A percentile compares a stretch with the other conserved stretches of the same genome.
Conservation (phyloP, 2,888 invertebrate species). For the Netelia fuscicornis region DNA sequence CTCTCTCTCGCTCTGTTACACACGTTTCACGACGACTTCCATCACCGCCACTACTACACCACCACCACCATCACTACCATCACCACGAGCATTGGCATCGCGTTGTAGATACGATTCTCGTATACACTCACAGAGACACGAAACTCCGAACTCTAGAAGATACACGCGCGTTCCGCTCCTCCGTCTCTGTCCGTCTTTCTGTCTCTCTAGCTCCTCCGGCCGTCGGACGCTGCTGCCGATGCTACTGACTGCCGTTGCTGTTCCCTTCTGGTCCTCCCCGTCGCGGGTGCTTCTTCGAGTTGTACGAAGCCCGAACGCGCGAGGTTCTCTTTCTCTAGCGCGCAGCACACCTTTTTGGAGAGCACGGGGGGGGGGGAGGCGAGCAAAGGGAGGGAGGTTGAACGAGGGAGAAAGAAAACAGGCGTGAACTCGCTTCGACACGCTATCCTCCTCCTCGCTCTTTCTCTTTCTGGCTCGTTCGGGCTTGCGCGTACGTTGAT, state of each 20-base stretch:
- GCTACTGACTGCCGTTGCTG: conserved; percentile 60
- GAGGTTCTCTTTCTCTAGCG: conserved; percentile 56
- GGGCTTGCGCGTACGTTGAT: neutral
- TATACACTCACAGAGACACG: conserved; percentile 51
- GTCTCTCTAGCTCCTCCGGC: neutral
- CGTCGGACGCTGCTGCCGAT: conserved; percentile 43
- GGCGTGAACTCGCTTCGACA: conserved; percentile 24
- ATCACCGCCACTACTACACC: conserved; percentile 35
- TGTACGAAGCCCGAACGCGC: conserved; percentile 59
- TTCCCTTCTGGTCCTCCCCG: conserved; percentile 52
- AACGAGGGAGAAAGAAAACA: conserved; percentile 28
- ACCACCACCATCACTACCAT: conserved; percentile 33
- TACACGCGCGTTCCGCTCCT: conserved; percentile 52
- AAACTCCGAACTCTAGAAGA: neutral
- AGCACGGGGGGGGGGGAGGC: conserved; percentile 11
- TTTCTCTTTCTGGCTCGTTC: conserved; percentile 7
- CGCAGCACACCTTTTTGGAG: conserved; percentile 65
- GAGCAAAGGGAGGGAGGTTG: conserved; percentile 17
- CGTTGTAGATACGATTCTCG: conserved; percentile 51
- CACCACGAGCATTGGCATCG: conserved; percentile 41
- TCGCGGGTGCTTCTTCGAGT: conserved; percentile 63
- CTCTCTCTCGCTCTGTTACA: conserved; percentile 27
- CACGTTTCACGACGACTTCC: conserved; percentile 53
- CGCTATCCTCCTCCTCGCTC: conserved; percentile 13
- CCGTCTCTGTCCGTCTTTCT: conserved; percentile 10